A percentile compares a stretch with the other conserved stretches of the same genome.
Evolutionary conservation across 2,888 invertebrate genomes (phyloP).

Genomic region (Drosophila dives): DNA sequence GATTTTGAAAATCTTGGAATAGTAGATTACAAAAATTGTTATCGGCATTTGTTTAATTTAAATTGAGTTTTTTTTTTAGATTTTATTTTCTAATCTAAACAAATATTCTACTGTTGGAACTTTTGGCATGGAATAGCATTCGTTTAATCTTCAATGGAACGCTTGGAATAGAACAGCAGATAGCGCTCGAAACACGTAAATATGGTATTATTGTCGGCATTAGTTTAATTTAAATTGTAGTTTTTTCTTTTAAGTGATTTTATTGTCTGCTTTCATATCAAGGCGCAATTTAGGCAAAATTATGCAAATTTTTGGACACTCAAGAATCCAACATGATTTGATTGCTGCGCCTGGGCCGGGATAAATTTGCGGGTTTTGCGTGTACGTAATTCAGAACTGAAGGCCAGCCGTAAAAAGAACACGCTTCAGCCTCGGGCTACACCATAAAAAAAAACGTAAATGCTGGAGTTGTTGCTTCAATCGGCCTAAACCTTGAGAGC

Average conservation of each 20-base stretch:
- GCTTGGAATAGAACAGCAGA: neutral
- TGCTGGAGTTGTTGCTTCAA: constrained; percentile 16
- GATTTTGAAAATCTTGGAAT: neutral
- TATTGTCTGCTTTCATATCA: neutral
- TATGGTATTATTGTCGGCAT: neutral
- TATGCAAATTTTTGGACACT: constrained; percentile 49
- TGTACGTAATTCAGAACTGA: constrained; percentile 33
- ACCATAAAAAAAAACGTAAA: constrained; percentile 4
- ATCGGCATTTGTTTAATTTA: neutral
- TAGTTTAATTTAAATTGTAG: neutral
- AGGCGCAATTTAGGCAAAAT: constrained; percentile 35
- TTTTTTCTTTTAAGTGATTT: neutral
- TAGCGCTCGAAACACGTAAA: neutral
- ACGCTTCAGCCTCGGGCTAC: constrained; percentile 44
- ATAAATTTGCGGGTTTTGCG: constrained; percentile 34
- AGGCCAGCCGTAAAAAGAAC: constrained; percentile 51
- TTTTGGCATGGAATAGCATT: neutral
- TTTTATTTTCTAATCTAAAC: neutral
- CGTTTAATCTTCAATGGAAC: neutral
- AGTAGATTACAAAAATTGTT: neutral
- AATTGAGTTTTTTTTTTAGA: neutral
- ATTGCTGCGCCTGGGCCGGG: constrained; percentile 25
- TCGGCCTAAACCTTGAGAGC: constrained; percentile 70
- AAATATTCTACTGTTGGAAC: neutral
- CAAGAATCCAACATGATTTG: constrained; percentile 35